phyloP scores from a whole-genome alignment of 2,888 invertebrate species.

The Mesorhabditis spiculigera region DNA sequence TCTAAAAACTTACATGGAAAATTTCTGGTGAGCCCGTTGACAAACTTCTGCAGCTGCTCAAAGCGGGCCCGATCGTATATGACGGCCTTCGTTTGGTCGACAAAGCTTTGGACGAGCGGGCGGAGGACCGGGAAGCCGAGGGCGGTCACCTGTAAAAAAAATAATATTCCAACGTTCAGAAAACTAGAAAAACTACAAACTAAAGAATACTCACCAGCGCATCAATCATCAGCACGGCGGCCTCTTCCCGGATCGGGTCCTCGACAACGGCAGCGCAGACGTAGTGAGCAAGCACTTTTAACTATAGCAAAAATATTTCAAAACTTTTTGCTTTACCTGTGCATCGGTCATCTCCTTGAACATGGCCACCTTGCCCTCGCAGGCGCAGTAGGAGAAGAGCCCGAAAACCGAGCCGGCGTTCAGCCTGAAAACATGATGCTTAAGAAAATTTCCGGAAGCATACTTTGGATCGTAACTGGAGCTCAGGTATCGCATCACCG shows the following conservation, averaged over 20 bases:
- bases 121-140: neutral
- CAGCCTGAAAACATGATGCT: neutral
- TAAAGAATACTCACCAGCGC: neutral
- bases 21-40: no score
- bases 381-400: neutral
- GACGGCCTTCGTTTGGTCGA: no score
- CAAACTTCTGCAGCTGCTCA: neutral
- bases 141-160: neutral
- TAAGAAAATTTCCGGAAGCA: accelerated
- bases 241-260: neutral
- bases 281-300: neutral
- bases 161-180: neutral
- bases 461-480: neutral
- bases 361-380: neutral
- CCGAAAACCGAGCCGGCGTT: neutral
- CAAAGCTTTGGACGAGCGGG: neutral
- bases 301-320: neutral
- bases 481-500: neutral
- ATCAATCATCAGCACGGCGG: neutral
- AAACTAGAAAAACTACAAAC: neutral
- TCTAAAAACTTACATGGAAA: no score
- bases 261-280: neutral
- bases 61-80: neutral
- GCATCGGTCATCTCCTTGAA: slow-evolving; percentile 1
- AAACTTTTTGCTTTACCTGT: neutral